These are phyloP conservation scores for Sesia bembeciformis DNA, from an alignment of 2,888 invertebrate species.

Conservation along the genomic window DNA sequence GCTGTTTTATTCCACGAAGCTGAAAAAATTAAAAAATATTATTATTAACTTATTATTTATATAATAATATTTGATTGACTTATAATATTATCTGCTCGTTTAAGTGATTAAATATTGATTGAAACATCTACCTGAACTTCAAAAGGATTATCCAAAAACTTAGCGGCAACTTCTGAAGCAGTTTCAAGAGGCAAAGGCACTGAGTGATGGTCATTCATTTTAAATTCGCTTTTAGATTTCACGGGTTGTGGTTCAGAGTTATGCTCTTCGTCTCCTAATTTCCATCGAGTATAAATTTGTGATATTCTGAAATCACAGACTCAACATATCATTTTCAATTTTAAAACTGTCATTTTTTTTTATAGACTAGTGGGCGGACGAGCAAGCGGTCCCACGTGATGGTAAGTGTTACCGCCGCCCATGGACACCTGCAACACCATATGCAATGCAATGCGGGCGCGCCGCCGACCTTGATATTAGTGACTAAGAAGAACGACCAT, in stretches of 20 bases:
- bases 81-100: background rate
- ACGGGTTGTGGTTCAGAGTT: slow-evolving; percentile 22
- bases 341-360: background rate
- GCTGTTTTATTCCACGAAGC: slow-evolving; percentile 35
- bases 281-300: slow-evolving; percentile 45
- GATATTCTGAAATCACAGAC: slow-evolving; percentile 26
- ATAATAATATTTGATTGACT: background rate
- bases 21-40: slow-evolving; percentile 10
- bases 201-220: slow-evolving; percentile 38
- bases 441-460: no score
- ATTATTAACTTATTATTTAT: no score
- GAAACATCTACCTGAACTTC: slow-evolving; percentile 32
- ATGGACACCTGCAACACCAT: no score
- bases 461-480: no score
- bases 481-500: no score
- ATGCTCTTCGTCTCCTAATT: slow-evolving; percentile 26
- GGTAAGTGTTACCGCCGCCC: no score
- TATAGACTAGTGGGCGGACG: no score
- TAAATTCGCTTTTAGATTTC: slow-evolving; percentile 13
- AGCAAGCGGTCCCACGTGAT: no score
- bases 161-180: slow-evolving; percentile 19
- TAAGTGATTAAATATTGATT: background rate
- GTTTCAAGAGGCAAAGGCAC: slow-evolving; percentile 20
- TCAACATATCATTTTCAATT: background rate
- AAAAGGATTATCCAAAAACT: slow-evolving; percentile 33